Conservation (phyloP, 1,140 invertebrate genomes). For the Cyclina sinensis region DNA sequence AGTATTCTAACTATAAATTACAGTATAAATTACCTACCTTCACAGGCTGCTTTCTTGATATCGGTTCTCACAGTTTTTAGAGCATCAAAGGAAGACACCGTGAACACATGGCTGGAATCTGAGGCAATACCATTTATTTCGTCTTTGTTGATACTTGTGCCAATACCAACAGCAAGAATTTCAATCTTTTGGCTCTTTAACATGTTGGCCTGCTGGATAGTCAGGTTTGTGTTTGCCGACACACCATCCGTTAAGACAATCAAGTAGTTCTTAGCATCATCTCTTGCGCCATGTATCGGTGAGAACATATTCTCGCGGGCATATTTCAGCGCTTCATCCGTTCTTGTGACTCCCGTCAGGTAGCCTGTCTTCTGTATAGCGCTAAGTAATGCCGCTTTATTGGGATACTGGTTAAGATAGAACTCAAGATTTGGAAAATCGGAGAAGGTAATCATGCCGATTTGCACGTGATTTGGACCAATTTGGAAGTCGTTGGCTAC, state of each 20-base stretch:
- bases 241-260: slow-evolving; percentile 76
- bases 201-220: slow-evolving; percentile 42
- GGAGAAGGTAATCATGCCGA: slow-evolving; percentile 75
- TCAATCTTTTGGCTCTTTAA: slow-evolving; percentile 66
- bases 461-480: slow-evolving; percentile 74
- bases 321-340: slow-evolving; percentile 71
- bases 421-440: slow-evolving; percentile 69
- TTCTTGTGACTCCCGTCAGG: slow-evolving; percentile 70
- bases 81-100: slow-evolving; percentile 65
- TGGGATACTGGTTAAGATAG: slow-evolving; percentile 71
- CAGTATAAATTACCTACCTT: slow-evolving; percentile 69
- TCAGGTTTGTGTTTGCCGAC: slow-evolving; percentile 61
- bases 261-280: slow-evolving; percentile 64
- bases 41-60: slow-evolving; percentile 68
- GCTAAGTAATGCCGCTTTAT: slow-evolving; percentile 69
- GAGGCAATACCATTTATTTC: slow-evolving; percentile 74
- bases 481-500: slow-evolving; percentile 70
- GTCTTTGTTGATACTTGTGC: slow-evolving; percentile 56
- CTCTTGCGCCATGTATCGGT: slow-evolving; percentile 62
- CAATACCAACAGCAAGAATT: slow-evolving; percentile 73
- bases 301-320: slow-evolving; percentile 66
- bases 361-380: slow-evolving; percentile 69
- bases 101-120: slow-evolving; percentile 71
- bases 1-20: too few species aligned
- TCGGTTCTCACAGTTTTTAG: slow-evolving; percentile 67